Evolutionary conservation across 2,113 vertebrate species (phyloP).

Genomic region (Oncorhynchus nerka): DNA sequence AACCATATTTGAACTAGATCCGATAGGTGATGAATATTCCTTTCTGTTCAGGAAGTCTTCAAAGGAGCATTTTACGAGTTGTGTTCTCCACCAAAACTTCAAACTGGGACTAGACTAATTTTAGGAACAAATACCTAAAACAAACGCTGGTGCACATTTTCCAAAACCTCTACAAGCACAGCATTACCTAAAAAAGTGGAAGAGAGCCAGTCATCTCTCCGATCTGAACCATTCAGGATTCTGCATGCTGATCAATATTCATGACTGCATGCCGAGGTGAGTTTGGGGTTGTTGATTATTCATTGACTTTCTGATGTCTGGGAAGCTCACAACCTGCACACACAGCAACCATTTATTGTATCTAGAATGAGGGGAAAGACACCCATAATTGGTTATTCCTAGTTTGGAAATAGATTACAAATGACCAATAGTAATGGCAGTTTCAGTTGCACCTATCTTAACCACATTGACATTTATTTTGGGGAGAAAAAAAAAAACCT

Average conservation of each 20-base stretch:
- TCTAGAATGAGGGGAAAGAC: not conserved
- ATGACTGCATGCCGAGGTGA: not conserved
- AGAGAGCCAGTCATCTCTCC: too few relatives aligned
- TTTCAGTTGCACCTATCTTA: not conserved
- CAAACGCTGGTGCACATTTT: not conserved
- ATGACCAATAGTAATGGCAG: not conserved
- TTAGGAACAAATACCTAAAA: not conserved
- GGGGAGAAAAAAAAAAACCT: not conserved
- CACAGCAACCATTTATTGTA: not conserved
- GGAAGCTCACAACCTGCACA: not conserved
- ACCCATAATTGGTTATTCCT: not conserved
- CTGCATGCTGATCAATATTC: not conserved
- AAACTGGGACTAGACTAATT: not conserved
- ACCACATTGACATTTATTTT: not conserved
- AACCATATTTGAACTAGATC: conserved; percentile 35
- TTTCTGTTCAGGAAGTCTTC: conserved; percentile 43
- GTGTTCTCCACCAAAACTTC: conserved; percentile 23
- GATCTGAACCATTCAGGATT: not conserved
- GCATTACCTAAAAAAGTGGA: not conserved
- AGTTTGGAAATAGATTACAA: not conserved
- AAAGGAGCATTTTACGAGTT: conserved; percentile 32
- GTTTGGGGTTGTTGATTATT: not conserved
- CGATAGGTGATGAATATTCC: conserved; percentile 46
- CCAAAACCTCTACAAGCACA: not conserved
- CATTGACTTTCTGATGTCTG: not conserved